phyloP scores from a whole-genome alignment of 2,797 vertebrate genomes.

The Bucorvus abyssinicus region DNA sequence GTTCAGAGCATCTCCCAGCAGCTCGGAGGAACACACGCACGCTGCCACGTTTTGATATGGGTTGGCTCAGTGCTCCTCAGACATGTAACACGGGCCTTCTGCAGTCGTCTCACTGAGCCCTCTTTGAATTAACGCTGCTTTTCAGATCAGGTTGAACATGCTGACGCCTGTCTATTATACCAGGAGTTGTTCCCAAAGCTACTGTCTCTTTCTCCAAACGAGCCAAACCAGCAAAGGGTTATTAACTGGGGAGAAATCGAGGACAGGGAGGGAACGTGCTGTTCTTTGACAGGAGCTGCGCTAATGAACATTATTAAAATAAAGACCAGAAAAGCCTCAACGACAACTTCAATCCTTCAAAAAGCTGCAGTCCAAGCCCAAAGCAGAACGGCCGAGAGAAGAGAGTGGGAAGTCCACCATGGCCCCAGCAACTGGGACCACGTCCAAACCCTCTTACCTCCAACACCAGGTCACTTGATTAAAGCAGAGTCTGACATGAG shows the following conservation, averaged over 20 bases:
- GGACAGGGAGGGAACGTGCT: neutral
- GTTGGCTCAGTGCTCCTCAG: neutral
- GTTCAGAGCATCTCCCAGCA: neutral
- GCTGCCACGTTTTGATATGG: neutral
- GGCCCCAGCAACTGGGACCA: neutral
- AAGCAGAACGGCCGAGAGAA: neutral
- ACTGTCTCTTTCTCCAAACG: neutral
- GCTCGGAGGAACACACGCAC: neutral
- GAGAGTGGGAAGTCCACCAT: neutral
- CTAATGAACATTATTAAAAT: constrained; percentile 25
- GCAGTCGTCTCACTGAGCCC: neutral
- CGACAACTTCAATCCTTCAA: neutral
- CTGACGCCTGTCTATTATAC: neutral
- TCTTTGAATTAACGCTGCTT: neutral
- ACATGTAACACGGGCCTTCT: accelerated
- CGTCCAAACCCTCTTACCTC: neutral
- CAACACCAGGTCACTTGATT: neutral
- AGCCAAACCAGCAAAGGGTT: neutral
- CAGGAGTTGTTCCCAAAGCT: neutral
- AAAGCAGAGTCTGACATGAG: neutral
- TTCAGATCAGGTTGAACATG: neutral
- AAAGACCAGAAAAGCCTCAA: constrained; percentile 21
- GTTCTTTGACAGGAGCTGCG: constrained; percentile 20
- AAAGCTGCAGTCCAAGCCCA: neutral
- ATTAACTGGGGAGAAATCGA: neutral